Evolutionary conservation across 2,797 vertebrate species (phyloP), one percentile per base, ranked within the genome.

Genomic region (Gymnothorax javanicus): DNA sequence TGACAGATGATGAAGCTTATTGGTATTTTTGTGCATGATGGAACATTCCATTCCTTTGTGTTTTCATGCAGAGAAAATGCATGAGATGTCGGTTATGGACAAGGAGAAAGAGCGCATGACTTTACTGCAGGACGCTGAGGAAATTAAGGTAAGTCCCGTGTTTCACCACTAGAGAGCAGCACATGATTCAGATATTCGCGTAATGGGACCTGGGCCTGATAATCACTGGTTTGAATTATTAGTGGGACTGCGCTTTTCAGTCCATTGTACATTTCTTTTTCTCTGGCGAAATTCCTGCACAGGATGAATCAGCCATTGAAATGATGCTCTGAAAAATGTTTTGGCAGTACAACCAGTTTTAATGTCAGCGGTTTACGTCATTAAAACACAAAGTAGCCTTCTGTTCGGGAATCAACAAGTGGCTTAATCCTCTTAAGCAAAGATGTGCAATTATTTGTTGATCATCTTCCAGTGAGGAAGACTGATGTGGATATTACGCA

Each of bases 61-160:
- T 60, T 20, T 57, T 23, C 20, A 83, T 27, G 57, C 94, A 98
- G 98, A 97, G 92, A 98, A 96, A 93, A 97, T 97, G 94, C 97
- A 97, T 0, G 96, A 98, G 92, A 94, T 97, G 90, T 95, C 94
- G 33, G 96, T 97, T 89, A 93, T 96, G 90, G 96, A 97, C 86
- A 96, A 97, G 91, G 97, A 97, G 90, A 97, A 97, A 91, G 97
- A 97, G 12, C 97, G 97, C 83, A 94, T 97, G 89, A 95, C 95
- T 9, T 91, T 95, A 84, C 93, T 95, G 13, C 96, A 97, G 86
- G 96, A 97, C 3, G 96, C 96, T 0, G 96, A 96, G 87, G 97
- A 97, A 82, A 96, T 97, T 93, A 97, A 97, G 97, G 97, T 98
- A 91, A 69, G 33, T 23, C n/a, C 33, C 50, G 11, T 8, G 0